Evolutionary conservation across 1,140 invertebrate genomes (phyloP).

Genomic region (Meloidogyne hapla): DNA sequence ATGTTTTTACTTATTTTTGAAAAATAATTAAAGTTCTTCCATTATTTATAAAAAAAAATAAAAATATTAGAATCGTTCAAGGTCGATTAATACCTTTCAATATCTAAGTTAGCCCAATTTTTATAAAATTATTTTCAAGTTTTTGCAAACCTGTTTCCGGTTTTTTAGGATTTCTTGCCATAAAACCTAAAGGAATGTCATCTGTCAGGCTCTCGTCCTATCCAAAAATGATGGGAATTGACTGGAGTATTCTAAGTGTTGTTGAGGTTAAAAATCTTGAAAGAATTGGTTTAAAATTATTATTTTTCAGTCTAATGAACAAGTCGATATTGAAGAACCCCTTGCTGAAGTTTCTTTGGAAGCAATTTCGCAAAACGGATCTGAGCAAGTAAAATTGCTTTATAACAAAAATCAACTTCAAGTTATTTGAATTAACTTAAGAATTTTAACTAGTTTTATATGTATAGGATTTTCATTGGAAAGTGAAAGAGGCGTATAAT

Average conservation of each 20-base stretch:
- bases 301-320: slow-evolving; percentile 9
- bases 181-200: background rate
- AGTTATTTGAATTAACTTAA: slow-evolving; percentile 11
- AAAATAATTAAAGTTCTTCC: background rate
- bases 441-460: slow-evolving; percentile 9
- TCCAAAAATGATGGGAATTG: slow-evolving; percentile 30
- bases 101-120: slow-evolving; percentile 8
- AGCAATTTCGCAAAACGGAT: background rate
- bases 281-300: background rate
- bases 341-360: slow-evolving; percentile 31
- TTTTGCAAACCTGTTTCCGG: background rate
- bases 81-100: background rate
- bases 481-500: slow-evolving; percentile 33
- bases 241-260: slow-evolving; percentile 38
- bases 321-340: slow-evolving; percentile 33
- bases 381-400: slow-evolving; percentile 23
- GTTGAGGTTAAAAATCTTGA: slow-evolving; percentile 22
- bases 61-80: background rate
- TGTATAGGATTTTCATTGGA: slow-evolving; percentile 42
- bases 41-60: too few relatives aligned
- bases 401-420: slow-evolving; percentile 41
- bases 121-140: background rate
- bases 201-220: background rate
- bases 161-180: background rate
- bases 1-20: background rate